Conservation (phyloP, 1,140 invertebrate species). For the Cyphomyrmex costatus region DNA sequence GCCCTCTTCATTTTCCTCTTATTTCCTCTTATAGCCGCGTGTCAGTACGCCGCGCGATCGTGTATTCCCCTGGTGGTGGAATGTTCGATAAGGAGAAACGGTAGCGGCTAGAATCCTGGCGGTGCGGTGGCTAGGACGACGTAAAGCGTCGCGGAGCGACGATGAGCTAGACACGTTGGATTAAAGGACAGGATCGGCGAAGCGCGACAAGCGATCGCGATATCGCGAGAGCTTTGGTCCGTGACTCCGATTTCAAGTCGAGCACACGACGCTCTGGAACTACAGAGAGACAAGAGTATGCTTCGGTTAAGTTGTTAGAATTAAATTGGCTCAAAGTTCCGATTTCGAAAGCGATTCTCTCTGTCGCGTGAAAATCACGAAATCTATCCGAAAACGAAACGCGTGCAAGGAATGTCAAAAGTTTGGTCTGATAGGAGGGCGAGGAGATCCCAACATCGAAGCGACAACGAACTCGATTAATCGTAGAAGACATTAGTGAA, state of each 20-base stretch:
- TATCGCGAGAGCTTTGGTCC: slow-evolving; percentile 28
- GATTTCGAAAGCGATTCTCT: not conserved
- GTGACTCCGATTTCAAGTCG: slow-evolving; percentile 27
- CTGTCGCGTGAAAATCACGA: not conserved
- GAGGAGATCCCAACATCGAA: not conserved
- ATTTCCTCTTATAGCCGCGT: slow-evolving; percentile 43
- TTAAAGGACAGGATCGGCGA: slow-evolving; percentile 52
- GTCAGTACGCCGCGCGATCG: slow-evolving; percentile 48
- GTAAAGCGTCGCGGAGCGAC: slow-evolving; percentile 41
- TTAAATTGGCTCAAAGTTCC: not conserved
- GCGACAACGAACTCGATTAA: slow-evolving; percentile 63
- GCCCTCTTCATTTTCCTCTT: slow-evolving; percentile 49
- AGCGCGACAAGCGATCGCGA: slow-evolving; percentile 44
- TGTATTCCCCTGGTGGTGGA: slow-evolving; percentile 56
- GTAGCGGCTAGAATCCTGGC: slow-evolving; percentile 19
- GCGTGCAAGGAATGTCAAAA: slow-evolving; percentile 32
- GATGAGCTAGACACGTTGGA: slow-evolving; percentile 39
- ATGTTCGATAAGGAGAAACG: slow-evolving; percentile 61
- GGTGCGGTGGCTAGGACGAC: not conserved
- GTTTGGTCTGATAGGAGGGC: not conserved
- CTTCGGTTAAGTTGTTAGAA: not conserved
- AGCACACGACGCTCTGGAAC: not conserved
- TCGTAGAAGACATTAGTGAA: slow-evolving; percentile 69
- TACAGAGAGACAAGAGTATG: not conserved
- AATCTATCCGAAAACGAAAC: not conserved